Conservation (phyloP, 2,113 vertebrate species). For the Serilophus lunatus region DNA sequence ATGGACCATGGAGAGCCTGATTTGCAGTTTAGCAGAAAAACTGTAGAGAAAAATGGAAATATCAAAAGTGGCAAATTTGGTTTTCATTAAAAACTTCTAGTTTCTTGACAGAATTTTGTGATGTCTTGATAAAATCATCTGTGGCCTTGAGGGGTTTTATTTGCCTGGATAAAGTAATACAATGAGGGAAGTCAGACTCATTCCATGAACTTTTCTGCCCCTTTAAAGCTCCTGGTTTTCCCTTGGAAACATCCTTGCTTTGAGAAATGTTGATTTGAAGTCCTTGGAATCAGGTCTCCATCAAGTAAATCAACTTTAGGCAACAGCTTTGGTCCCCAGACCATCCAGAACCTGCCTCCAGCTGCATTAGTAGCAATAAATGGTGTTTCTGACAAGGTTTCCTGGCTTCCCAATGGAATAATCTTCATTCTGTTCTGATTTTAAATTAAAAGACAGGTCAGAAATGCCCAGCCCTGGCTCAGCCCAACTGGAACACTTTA, state of each 20-base stretch:
- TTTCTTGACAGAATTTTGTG: neutral
- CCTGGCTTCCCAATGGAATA: neutral
- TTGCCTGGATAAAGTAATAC: neutral
- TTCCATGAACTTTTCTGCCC: neutral
- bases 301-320: neutral
- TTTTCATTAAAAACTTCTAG: neutral
- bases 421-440: neutral
- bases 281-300: neutral
- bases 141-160: neutral
- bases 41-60: neutral
- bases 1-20: neutral
- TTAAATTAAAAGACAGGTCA: neutral
- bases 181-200: neutral
- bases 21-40: neutral
- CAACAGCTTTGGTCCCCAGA: neutral
- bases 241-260: neutral
- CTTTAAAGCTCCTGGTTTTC: neutral
- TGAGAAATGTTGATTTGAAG: neutral
- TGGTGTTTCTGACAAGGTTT: neutral
- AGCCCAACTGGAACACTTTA: neutral
- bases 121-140: neutral
- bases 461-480: neutral
- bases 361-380: neutral
- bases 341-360: neutral
- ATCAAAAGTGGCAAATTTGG: neutral